Evolutionary conservation across 2,888 invertebrate species (phyloP).

Genomic region (Latrodectus elegans): DNA sequence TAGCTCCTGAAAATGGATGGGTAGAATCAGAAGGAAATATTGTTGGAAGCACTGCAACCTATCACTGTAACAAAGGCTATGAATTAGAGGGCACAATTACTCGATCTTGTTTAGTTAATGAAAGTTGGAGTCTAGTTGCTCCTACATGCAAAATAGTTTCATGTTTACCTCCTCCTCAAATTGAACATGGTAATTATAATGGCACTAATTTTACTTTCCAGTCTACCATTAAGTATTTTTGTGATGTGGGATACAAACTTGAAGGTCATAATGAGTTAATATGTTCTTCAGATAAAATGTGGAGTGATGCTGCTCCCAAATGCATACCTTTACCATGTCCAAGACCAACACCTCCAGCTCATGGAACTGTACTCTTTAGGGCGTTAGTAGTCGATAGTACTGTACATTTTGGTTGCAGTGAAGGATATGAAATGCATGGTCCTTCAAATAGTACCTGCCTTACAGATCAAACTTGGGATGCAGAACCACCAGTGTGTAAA

Average conservation of each 20-base stretch:
- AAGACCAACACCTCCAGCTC: constrained; percentile 46
- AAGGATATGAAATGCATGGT: constrained; percentile 68
- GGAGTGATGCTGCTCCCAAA: constrained; percentile 72
- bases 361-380: constrained; percentile 58
- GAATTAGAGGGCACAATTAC: constrained; percentile 64
- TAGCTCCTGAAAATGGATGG: constrained; percentile 47
- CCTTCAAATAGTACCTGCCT: constrained; percentile 54
- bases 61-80: constrained; percentile 69
- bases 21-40: constrained; percentile 51
- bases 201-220: constrained; percentile 35
- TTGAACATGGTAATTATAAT: constrained; percentile 59
- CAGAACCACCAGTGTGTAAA: constrained; percentile 61
- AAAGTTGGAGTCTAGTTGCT: constrained; percentile 66
- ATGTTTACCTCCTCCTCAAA: constrained; percentile 58
- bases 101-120: constrained; percentile 67
- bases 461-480: constrained; percentile 61
- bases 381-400: constrained; percentile 53
- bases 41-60: constrained; percentile 62
- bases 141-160: constrained; percentile 67
- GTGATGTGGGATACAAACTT: constrained; percentile 65
- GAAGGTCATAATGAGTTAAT: constrained; percentile 36
- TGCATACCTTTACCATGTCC: constrained; percentile 63
- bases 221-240: constrained; percentile 67
- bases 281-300: constrained; percentile 73
- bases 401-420: constrained; percentile 69